Evolutionary conservation across 2,113 vertebrate genomes (phyloP), one percentile per base, ranked within the genome.

Genomic region (Phainopepla nitens): DNA sequence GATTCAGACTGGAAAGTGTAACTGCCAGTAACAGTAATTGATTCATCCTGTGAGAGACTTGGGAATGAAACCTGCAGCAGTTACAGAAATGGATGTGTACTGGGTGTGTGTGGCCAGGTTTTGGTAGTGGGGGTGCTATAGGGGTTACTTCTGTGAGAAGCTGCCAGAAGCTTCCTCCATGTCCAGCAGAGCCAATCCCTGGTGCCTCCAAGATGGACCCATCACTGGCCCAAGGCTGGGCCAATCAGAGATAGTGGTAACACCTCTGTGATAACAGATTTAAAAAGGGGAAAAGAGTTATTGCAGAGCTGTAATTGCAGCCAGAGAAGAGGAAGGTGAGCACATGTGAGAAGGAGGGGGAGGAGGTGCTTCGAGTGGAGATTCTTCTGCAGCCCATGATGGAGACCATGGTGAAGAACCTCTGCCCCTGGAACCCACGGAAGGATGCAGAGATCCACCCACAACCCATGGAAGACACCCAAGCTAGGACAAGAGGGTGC

Each of bases 401-500:
- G 24, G 12, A 66, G 45, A 25, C 17, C 5, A 9, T 39, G 20
- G 13, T n/a, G 53, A 60, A 36, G 20, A 7, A 75, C 15, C 28
- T 60, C 1, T 28, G 23, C 4, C 39, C 16, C 16, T 75, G 33
- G 15, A 58, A 3, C 22, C 23, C 39, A 31, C 6, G 29, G 20
- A 53, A 14, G 6, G 39, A 21, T 68, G 61, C 9, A 68, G 39
- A 82, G 11, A 31, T 41, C 47, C 21, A 41, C 39, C 2, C 27
- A 33, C 13, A 82, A 6, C 7, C n/a, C 3, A 0, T 29, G 17
- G 45, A 75, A 23, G 29, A 75, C n/a, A 35, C 13, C 20, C 24
- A 18, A 0, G 0, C 9, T 23, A 18, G 24, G 39, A 39, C 53
- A 75, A 27, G 24, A 39, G 45, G 11, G 6, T 31, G 22, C 24